Evolutionary conservation across 2,113 vertebrate species (phyloP).

Genomic region (Pseudorasbora parva): DNA sequence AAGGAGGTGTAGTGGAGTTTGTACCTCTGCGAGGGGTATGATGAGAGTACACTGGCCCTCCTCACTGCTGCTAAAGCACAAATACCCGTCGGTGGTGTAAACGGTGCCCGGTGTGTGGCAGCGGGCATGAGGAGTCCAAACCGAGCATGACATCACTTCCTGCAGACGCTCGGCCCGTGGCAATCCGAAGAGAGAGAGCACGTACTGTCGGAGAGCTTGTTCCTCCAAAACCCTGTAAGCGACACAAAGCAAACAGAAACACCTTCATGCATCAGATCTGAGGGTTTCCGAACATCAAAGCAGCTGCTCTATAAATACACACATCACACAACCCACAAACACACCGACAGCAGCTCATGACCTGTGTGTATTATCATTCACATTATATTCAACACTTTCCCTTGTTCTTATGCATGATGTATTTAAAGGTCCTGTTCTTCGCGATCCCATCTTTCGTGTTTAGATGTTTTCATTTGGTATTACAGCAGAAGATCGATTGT

Average conservation of each 20-base stretch:
- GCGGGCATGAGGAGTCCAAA: slow-evolving; percentile 93
- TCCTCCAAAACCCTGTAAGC: slow-evolving; percentile 86
- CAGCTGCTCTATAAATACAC: slow-evolving; percentile 7
- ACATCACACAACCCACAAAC: no score
- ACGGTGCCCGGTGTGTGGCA: slow-evolving; percentile 88
- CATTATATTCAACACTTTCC: no score
- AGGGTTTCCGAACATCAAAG: slow-evolving; percentile 16
- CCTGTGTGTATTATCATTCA: no score
- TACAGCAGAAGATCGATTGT: no score
- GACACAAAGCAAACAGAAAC: not conserved
- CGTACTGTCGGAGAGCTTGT: slow-evolving; percentile 88
- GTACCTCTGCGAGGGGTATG: slow-evolving; percentile 91
- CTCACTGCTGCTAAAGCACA: slow-evolving; percentile 93
- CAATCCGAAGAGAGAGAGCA: slow-evolving; percentile 90
- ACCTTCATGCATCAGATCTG: not conserved
- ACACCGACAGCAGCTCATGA: no score
- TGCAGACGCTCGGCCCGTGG: slow-evolving; percentile 85
- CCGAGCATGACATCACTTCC: slow-evolving; percentile 82
- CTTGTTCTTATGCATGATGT: no score
- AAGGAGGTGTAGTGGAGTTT: not conserved
- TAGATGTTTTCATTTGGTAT: no score
- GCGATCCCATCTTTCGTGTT: no score
- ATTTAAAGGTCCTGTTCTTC: no score
- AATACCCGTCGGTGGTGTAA: slow-evolving; percentile 87
- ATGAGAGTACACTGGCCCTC: slow-evolving; percentile 86